phyloP scores from a whole-genome alignment of 2,797 vertebrate species.

The Girardinus metallicus region DNA sequence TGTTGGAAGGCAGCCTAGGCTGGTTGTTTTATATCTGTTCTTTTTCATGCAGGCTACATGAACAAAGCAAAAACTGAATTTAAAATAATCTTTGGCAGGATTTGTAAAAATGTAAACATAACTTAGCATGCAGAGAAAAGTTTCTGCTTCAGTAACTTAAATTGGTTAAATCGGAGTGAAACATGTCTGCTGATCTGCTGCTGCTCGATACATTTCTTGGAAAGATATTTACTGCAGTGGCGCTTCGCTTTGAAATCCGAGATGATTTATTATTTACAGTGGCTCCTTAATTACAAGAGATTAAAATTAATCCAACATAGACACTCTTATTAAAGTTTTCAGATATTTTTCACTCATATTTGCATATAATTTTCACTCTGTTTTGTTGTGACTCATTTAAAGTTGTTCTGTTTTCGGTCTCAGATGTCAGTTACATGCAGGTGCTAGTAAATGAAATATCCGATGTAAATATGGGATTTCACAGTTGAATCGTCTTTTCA shows the following conservation, averaged over 20 bases:
- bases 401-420: constrained; percentile 6
- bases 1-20: too few species aligned
- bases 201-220: background rate
- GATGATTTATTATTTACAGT: background rate
- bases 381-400: background rate
- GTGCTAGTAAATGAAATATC: constrained; percentile 40
- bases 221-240: background rate
- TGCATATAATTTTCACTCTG: background rate
- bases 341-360: background rate
- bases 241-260: background rate
- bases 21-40: background rate
- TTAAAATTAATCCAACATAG: background rate
- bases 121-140: background rate
- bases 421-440: constrained; percentile 1
- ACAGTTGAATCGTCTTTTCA: constrained; percentile 18
- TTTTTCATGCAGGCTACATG: constrained; percentile 6
- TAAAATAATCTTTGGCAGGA: background rate
- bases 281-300: background rate
- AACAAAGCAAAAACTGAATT: background rate
- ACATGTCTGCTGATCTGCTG: background rate
- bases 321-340: background rate
- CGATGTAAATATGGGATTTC: constrained; percentile 24
- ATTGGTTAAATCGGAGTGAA: background rate
- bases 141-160: background rate
- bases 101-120: background rate